Conservation (phyloP, 2,797 vertebrate species). For the Scomberomorus guttatus region DNA sequence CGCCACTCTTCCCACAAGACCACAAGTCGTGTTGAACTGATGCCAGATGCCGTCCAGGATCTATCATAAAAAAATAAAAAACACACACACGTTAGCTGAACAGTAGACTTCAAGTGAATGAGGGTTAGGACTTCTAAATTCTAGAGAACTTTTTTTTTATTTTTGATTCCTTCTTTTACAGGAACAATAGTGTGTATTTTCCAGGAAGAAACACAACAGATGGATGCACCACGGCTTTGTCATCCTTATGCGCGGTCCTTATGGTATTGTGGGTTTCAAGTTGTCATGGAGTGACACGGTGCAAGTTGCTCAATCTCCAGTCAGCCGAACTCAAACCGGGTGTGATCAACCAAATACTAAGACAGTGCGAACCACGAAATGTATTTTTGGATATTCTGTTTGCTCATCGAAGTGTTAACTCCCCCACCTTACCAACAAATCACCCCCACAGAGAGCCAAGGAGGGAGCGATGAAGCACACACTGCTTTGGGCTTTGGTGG, state of each 20-base stretch:
- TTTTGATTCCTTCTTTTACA: conserved; percentile 38
- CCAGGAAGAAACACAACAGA: conserved; percentile 66
- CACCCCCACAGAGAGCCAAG: conserved; percentile 67
- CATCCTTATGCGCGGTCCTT: conserved; percentile 58
- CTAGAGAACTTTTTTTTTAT: neutral
- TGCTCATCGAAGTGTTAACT: conserved; percentile 69
- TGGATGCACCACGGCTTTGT: conserved; percentile 68
- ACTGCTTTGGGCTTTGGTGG: conserved; percentile 18
- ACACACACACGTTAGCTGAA: conserved; percentile 31
- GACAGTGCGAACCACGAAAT: conserved; percentile 40
- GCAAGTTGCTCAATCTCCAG: conserved; percentile 73
- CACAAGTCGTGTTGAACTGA: conserved; percentile 23
- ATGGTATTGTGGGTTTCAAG: conserved; percentile 64
- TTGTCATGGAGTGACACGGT: conserved; percentile 61
- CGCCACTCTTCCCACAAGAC: conserved; percentile 45
- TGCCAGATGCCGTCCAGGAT: conserved; percentile 52
- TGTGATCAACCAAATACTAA: conserved; percentile 64
- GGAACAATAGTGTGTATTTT: conserved; percentile 44
- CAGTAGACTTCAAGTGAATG: conserved; percentile 8
- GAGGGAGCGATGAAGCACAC: conserved; percentile 39
- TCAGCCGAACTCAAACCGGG: conserved; percentile 58
- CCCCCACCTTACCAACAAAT: conserved; percentile 65
- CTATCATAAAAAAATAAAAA: conserved; percentile 33
- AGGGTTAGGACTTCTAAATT: neutral
- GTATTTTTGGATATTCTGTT: conserved; percentile 69